These are phyloP conservation scores for Fistularia commersonii DNA, from an alignment of 2,797 vertebrate species.

Conservation along the genomic window DNA sequence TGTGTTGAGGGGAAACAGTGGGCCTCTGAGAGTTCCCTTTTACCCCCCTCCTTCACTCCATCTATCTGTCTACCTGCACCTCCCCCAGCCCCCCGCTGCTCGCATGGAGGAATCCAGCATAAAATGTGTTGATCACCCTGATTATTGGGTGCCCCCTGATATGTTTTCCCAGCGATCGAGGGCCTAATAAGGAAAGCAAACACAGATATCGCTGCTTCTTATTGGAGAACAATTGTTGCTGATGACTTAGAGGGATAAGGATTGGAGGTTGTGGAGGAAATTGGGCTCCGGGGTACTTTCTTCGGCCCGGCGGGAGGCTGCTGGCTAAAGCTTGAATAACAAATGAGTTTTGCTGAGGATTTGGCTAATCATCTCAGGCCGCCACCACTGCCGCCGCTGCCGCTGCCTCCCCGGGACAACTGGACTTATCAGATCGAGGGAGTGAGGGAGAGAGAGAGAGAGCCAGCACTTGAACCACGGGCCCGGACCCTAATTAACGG, in stretches of 20 bases:
- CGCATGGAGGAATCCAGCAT: slow-evolving; percentile 43
- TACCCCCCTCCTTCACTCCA: slow-evolving; percentile 1
- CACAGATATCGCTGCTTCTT: slow-evolving; percentile 36
- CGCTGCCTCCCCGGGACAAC: slow-evolving; percentile 58
- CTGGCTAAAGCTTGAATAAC: slow-evolving; percentile 68
- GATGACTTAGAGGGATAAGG: slow-evolving; percentile 68
- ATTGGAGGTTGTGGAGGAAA: slow-evolving; percentile 60
- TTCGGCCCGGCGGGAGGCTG: slow-evolving; percentile 64
- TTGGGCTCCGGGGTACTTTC: slow-evolving; percentile 50
- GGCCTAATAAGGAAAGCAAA: slow-evolving; percentile 70
- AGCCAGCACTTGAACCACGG: slow-evolving; percentile 78
- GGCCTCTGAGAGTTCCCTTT: too few relatives aligned
- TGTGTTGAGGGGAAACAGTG: too few relatives aligned
- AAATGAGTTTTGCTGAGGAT: slow-evolving; percentile 77
- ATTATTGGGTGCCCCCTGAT: slow-evolving; percentile 68
- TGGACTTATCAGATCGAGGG: slow-evolving; percentile 68
- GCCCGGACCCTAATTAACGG: slow-evolving; percentile 88
- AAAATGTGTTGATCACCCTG: slow-evolving; percentile 72
- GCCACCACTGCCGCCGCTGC: slow-evolving; percentile 9
- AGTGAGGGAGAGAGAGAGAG: slow-evolving; percentile 35
- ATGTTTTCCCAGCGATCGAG: slow-evolving; percentile 55
- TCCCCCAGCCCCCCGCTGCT: slow-evolving; percentile 19
- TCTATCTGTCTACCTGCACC: too few relatives aligned
- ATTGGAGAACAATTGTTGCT: slow-evolving; percentile 56
- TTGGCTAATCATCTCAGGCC: slow-evolving; percentile 73